Conservation (phyloP, 2,113 vertebrate genomes). For the Pipra filicauda region DNA sequence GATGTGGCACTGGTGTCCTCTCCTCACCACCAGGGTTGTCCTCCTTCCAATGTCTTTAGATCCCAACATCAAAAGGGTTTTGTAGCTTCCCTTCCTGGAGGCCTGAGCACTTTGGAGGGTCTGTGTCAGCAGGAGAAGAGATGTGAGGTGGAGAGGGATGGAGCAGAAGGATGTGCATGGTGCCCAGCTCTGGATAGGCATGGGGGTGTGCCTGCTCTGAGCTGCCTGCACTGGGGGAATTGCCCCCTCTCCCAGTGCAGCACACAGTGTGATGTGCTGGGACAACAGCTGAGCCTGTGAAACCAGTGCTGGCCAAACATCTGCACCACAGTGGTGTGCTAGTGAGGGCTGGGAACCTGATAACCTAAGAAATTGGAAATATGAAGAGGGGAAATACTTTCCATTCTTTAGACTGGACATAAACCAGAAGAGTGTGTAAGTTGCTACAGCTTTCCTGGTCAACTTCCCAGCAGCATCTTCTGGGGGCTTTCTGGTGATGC, state of each 20-base stretch:
- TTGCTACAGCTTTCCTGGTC: not conserved
- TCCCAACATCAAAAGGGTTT: not conserved
- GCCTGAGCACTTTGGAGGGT: not conserved
- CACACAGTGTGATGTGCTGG: not conserved
- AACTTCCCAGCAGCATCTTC: not conserved
- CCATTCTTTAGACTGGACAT: not conserved
- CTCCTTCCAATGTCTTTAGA: not conserved
- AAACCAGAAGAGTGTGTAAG: not conserved
- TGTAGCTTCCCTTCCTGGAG: not conserved
- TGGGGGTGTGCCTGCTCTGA: fast-evolving
- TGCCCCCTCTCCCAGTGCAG: not conserved
- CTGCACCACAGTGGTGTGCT: not conserved
- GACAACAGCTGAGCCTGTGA: not conserved
- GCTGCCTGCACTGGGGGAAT: not conserved
- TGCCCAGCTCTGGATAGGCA: not conserved
- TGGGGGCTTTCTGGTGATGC: not conserved
- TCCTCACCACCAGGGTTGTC: not conserved
- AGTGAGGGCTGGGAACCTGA: not conserved
- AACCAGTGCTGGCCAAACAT: not conserved
- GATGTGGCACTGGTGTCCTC: not conserved
- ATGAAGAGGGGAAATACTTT: not conserved
- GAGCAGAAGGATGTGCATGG: not conserved
- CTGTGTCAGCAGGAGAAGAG: not conserved
- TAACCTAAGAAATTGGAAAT: not conserved
- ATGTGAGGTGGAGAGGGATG: not conserved